Percentiles rank a stretch among this genome's conserved stretches.
Conservation (phyloP, 1,140 invertebrate genomes). For the Sarcophaga bullata region DNA sequence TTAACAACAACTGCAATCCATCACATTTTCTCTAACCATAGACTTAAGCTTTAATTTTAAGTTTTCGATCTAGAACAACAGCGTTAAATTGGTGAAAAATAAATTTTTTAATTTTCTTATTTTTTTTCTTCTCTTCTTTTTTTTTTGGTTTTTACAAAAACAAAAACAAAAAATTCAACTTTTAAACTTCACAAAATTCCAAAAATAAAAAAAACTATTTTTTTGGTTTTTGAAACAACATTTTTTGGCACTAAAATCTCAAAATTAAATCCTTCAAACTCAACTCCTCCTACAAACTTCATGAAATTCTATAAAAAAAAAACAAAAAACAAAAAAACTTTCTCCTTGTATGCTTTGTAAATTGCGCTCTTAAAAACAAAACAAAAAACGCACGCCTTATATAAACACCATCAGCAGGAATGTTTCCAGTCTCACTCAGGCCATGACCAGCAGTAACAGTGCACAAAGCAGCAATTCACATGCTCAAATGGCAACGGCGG, state of each 20-base stretch:
- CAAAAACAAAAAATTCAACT: no score
- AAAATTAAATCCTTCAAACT: no score
- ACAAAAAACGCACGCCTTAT: background rate
- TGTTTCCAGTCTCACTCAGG: slow-evolving; percentile 42
- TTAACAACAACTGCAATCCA: no score
- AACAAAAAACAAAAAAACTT: background rate
- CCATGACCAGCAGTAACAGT: background rate
- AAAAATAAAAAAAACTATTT: background rate
- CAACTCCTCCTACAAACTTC: no score
- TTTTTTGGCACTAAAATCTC: background rate
- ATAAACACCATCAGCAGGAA: slow-evolving; percentile 17
- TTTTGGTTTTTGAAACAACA: slow-evolving; percentile 19
- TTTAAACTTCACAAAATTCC: background rate
- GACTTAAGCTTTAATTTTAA: no score
- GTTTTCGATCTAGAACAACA: no score
- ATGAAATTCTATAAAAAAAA: no score
- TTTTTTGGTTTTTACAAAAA: background rate
- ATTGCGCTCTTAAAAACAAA: background rate
- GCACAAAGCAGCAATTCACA: no score
- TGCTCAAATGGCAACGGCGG: background rate
- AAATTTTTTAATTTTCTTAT: slow-evolving; percentile 26
- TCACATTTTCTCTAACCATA: no score
- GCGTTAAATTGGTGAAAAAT: no score
- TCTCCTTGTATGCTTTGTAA: background rate
- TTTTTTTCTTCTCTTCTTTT: slow-evolving; percentile 29